A percentile compares a stretch with the other conserved stretches of the same genome.
phyloP scores from a whole-genome alignment of 1,140 invertebrate genomes.

The Bombus cullumanus region DNA sequence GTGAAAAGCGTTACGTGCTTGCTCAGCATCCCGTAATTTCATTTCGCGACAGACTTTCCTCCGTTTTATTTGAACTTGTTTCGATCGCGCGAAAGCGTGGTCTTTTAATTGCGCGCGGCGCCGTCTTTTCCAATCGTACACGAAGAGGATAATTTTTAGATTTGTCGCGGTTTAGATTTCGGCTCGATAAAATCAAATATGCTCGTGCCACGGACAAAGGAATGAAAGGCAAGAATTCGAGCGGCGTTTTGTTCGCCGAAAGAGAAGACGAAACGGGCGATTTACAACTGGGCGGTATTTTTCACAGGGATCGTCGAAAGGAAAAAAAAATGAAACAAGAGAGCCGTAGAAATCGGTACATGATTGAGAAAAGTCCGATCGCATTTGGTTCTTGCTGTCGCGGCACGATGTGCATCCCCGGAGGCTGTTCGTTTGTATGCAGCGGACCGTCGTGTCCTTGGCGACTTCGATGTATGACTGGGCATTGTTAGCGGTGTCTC shows the following conservation, averaged over 20 bases:
- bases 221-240: neutral
- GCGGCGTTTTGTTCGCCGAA: neutral
- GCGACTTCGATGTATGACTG: constrained; percentile 65
- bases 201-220: neutral
- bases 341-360: constrained; percentile 28
- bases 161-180: neutral
- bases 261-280: neutral
- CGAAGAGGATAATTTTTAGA: neutral
- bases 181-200: neutral
- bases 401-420: constrained; percentile 8
- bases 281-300: constrained; percentile 49
- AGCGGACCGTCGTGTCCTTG: constrained; percentile 52
- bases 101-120: neutral
- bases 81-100: neutral
- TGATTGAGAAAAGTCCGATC: constrained; percentile 57
- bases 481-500: constrained; percentile 64
- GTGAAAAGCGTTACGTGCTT: constrained; percentile 44
- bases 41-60: constrained; percentile 5
- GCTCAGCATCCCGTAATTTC: constrained; percentile 53
- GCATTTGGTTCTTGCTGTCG: constrained; percentile 30
- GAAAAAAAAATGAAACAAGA: neutral
- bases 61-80: neutral
- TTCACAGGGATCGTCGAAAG: constrained; percentile 33
- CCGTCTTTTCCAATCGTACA: no score
- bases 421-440: constrained; percentile 65